phyloP scores from a whole-genome alignment of 2,113 vertebrate genomes.

The Ptilonorhynchus violaceus region DNA sequence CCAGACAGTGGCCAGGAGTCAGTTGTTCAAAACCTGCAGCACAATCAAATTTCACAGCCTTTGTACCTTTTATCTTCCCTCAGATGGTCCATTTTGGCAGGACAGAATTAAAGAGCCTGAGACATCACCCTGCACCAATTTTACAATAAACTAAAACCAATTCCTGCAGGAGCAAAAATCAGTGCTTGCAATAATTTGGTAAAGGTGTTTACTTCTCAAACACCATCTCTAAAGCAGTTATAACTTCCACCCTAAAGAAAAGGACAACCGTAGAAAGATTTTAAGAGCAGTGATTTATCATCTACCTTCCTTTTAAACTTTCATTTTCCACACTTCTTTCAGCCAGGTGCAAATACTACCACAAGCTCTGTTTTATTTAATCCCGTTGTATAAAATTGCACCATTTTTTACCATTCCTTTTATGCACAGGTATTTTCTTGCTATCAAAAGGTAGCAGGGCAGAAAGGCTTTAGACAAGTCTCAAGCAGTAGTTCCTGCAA shows the following conservation, averaged over 20 bases:
- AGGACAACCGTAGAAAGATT: not conserved
- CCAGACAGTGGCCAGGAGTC: not conserved
- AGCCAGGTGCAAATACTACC: not conserved
- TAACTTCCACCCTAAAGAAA: not conserved
- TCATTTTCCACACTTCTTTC: not conserved
- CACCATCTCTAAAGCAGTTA: not conserved
- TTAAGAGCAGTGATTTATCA: not conserved
- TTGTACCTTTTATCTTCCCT: not conserved
- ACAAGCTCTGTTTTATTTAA: not conserved
- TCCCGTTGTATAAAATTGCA: not conserved
- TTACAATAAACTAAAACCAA: not conserved
- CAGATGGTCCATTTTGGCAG: not conserved
- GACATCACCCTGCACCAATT: not conserved
- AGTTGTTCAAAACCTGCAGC: not conserved
- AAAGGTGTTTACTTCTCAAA: not conserved
- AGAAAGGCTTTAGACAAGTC: not conserved
- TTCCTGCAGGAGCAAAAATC: not conserved
- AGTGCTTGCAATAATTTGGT: not conserved
- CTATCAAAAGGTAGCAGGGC: not conserved
- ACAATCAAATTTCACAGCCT: not conserved
- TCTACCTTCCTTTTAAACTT: not conserved
- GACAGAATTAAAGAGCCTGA: not conserved
- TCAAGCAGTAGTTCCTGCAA: not conserved
- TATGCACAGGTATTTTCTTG: not conserved
- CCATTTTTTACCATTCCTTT: not conserved